Percentiles rank a stretch among this genome's conserved stretches.
Evolutionary conservation across 2,113 vertebrate species (phyloP).

Genomic region (Acanthisitta chloris): DNA sequence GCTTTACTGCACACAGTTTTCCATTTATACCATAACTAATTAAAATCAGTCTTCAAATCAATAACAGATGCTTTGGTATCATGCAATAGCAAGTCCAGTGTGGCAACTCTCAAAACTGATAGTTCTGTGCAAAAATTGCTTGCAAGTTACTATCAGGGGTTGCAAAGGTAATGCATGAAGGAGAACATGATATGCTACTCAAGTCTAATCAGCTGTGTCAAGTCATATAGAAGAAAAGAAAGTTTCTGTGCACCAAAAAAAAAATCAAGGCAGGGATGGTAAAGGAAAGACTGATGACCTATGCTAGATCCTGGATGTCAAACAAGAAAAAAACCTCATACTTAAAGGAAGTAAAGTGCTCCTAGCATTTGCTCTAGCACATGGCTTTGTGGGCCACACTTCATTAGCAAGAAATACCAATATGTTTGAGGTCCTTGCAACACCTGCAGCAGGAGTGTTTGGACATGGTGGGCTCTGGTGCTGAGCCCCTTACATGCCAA

Average conservation of each 20-base stretch:
- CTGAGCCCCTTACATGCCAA: not conserved
- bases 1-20: slow-evolving; percentile 33
- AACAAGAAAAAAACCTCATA: not conserved
- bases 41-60: slow-evolving; percentile 62
- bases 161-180: not conserved
- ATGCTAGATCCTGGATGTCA: not conserved
- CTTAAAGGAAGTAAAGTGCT: not conserved
- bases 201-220: not conserved
- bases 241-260: not conserved
- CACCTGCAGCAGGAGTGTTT: not conserved
- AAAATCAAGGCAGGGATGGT: not conserved
- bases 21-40: slow-evolving; percentile 65
- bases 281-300: not conserved
- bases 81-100: not conserved
- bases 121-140: not conserved
- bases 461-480: no score
- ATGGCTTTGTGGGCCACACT: not conserved
- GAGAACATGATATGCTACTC: not conserved
- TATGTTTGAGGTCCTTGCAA: not conserved
- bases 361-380: not conserved
- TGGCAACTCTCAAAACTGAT: not conserved
- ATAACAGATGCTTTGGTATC: slow-evolving; percentile 50
- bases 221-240: not conserved
- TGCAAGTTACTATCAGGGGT: not conserved
- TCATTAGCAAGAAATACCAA: not conserved